Conservation (phyloP, 2,888 invertebrate genomes). For the Oconnorella tubifera region DNA sequence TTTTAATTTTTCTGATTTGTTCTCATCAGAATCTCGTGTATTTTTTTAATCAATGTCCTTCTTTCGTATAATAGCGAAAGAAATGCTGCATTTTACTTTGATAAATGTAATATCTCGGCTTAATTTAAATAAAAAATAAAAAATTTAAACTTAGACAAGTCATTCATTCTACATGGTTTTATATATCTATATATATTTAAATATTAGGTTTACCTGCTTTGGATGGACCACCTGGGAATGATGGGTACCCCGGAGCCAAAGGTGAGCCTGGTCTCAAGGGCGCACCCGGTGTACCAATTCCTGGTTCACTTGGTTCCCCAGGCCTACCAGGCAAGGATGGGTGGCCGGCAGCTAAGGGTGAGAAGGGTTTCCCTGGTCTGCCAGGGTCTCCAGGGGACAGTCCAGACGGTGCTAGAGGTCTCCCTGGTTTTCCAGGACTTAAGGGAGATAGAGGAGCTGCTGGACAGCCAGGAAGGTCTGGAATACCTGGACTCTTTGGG, state of each 20-base stretch:
- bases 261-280: constrained; percentile 24
- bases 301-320: constrained; percentile 3
- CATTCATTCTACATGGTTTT: too few relatives aligned
- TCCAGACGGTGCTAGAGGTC: not conserved
- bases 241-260: constrained; percentile 21
- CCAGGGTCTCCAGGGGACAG: constrained; percentile 6
- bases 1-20: too few relatives aligned
- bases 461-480: constrained; percentile 25
- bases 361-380: constrained; percentile 37
- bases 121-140: too few relatives aligned
- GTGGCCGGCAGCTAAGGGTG: constrained; percentile 38
- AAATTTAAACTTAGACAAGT: too few relatives aligned
- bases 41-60: too few relatives aligned
- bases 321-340: constrained; percentile 5
- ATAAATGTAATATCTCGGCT: too few relatives aligned
- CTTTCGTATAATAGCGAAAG: too few relatives aligned
- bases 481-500: constrained; percentile 22
- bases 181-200: too few relatives aligned
- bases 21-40: too few relatives aligned
- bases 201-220: constrained; percentile 22
- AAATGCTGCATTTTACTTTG: too few relatives aligned
- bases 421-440: constrained; percentile 13
- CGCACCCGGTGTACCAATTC: constrained; percentile 20
- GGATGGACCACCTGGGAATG: constrained; percentile 22
- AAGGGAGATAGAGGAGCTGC: constrained; percentile 22